Conservation (phyloP, 2,797 vertebrate genomes). For the Xenopus petersii region DNA sequence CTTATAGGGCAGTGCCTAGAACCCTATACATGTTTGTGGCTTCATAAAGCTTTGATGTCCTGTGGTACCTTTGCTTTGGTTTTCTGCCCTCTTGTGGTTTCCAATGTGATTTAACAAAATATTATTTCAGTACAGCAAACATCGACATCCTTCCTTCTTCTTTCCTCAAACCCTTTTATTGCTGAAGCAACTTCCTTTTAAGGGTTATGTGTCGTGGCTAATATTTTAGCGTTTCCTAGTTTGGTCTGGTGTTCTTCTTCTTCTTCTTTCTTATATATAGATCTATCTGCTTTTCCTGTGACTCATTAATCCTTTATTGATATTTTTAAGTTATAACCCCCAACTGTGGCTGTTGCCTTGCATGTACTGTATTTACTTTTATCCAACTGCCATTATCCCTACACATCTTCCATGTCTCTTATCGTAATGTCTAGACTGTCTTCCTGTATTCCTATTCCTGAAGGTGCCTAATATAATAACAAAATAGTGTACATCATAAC, state of each 20-base stretch:
- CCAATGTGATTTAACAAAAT: not conserved
- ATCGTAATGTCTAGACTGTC: not conserved
- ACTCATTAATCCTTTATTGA: constrained; percentile 13
- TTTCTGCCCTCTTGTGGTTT: constrained; percentile 16
- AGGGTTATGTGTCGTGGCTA: constrained; percentile 1
- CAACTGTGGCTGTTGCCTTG: not conserved
- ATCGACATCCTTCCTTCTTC: constrained; percentile 13
- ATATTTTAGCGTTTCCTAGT: not conserved
- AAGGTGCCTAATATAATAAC: not conserved
- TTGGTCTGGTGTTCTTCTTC: not conserved
- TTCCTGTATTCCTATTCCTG: not conserved
- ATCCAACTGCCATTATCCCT: not conserved
- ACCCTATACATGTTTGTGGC: not conserved
- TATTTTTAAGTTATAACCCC: constrained; percentile 16
- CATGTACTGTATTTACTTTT: not conserved
- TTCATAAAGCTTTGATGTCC: not conserved
- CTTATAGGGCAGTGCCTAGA: not conserved
- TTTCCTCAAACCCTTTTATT: constrained; percentile 1
- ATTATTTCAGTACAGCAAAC: constrained; percentile 2
- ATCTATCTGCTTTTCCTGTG: constrained; percentile 25
- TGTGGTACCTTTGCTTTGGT: not conserved
- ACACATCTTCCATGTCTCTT: not conserved
- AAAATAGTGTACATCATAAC: no score
- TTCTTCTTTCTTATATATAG: constrained; percentile 5
- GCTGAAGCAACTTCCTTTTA: constrained; percentile 14